A percentile compares a stretch with the other conserved stretches of the same genome.
phyloP scores from a whole-genome alignment of 2,113 vertebrate species.

The Guaruba guarouba region DNA sequence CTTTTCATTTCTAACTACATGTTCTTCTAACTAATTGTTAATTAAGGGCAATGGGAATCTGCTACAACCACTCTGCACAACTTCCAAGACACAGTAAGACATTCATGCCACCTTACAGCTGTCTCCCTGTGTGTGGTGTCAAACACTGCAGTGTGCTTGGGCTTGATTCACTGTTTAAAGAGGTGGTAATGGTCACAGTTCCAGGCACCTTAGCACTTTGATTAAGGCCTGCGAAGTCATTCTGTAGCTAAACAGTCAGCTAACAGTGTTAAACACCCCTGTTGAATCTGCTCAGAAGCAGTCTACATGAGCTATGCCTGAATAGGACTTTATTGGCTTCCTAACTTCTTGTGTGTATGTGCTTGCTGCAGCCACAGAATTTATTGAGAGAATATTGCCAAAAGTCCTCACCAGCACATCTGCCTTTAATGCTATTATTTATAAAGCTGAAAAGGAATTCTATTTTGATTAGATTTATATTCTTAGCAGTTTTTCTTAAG shows the following conservation, averaged over 20 bases:
- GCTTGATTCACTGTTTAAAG: background rate
- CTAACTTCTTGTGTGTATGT: background rate
- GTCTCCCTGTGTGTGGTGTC: background rate
- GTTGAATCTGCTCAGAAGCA: background rate
- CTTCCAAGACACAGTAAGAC: accelerated
- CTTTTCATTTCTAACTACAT: background rate
- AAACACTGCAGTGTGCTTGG: background rate
- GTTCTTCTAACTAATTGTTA: background rate
- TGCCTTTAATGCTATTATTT: background rate
- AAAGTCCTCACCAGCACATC: background rate
- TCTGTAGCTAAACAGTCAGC: background rate
- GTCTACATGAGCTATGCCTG: background rate
- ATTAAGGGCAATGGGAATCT: background rate
- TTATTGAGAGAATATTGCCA: background rate
- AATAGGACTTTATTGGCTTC: background rate
- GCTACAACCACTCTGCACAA: background rate
- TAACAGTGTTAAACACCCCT: background rate
- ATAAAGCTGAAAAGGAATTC: background rate
- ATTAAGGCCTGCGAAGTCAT: background rate
- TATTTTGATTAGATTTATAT: conserved; percentile 4
- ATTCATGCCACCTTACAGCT: background rate
- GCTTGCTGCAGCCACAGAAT: background rate
- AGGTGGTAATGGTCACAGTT: background rate
- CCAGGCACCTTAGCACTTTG: background rate
- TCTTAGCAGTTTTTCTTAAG: background rate